Conservation (phyloP, 2,797 vertebrate genomes). For the Cuculus canorus region DNA sequence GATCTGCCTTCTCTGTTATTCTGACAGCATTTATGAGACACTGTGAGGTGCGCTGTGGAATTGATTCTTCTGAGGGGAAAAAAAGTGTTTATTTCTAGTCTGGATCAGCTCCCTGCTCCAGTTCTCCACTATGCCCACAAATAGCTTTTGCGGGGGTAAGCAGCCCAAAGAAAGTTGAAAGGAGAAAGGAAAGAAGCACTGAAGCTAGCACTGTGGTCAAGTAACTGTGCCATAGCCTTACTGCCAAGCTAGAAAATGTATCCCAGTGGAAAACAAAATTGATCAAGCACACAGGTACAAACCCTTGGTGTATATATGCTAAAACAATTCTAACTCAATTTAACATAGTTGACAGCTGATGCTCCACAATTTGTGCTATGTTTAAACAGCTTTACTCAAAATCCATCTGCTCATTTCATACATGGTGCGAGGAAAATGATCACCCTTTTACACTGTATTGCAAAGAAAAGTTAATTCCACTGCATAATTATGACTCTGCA, state of each 20-base stretch:
- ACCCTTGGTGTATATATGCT: not conserved
- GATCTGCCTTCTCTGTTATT: not conserved
- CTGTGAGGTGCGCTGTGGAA: not conserved
- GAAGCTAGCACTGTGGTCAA: not conserved
- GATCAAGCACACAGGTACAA: not conserved
- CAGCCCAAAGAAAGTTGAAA: not conserved
- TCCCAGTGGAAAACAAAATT: not conserved
- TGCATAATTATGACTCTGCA: not conserved
- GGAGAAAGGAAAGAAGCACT: not conserved
- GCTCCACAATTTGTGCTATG: not conserved
- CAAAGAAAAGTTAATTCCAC: not conserved
- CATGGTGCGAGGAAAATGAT: accelerated
- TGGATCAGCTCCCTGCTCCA: not conserved
- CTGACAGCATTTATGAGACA: accelerated
- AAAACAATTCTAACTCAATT: not conserved
- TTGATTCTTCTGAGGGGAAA: not conserved
- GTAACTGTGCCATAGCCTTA: not conserved
- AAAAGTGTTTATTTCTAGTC: not conserved
- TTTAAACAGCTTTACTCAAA: not conserved
- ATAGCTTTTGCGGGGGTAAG: not conserved
- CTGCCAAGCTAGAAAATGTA: not conserved
- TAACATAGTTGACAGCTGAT: not conserved
- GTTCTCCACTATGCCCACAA: not conserved
- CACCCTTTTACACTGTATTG: not conserved
- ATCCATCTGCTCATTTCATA: not conserved